These are phyloP conservation scores for Argya squamiceps DNA, from an alignment of 2,797 vertebrate species.

Conservation along the genomic window DNA sequence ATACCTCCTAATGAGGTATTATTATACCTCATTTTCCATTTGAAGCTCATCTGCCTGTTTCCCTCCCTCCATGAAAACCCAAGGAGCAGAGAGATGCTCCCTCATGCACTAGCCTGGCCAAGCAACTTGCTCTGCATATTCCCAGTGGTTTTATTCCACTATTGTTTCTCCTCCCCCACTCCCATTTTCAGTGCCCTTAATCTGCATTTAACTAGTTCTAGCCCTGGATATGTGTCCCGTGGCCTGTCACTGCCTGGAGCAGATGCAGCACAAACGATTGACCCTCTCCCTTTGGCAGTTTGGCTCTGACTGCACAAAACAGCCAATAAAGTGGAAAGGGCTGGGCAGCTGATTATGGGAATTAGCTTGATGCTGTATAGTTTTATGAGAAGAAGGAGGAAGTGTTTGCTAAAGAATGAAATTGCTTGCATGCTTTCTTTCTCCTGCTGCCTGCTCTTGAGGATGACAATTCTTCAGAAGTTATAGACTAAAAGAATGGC, in stretches of 20 bases:
- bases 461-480: neutral
- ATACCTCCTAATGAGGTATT: no score
- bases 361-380: neutral
- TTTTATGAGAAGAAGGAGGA: conserved; percentile 7
- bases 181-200: neutral
- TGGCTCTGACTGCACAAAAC: conserved; percentile 34
- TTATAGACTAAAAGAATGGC: neutral
- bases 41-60: neutral
- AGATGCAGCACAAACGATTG: conserved; percentile 3
- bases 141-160: neutral
- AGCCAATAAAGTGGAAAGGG: conserved; percentile 45
- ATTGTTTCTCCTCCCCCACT: neutral
- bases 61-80: neutral
- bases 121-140: neutral
- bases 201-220: conserved; percentile 33
- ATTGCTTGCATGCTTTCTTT: neutral
- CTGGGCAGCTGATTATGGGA: neutral
- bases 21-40: neutral
- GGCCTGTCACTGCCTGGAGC: neutral
- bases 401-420: neutral
- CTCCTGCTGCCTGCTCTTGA: neutral
- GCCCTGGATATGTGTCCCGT: neutral
- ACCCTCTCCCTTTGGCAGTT: conserved; percentile 28
- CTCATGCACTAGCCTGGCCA: neutral
- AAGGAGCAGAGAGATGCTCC: neutral